These are phyloP conservation scores for Cyclargus thomasi DNA, from an alignment of 1,140 invertebrate species.

Conservation along the genomic window DNA sequence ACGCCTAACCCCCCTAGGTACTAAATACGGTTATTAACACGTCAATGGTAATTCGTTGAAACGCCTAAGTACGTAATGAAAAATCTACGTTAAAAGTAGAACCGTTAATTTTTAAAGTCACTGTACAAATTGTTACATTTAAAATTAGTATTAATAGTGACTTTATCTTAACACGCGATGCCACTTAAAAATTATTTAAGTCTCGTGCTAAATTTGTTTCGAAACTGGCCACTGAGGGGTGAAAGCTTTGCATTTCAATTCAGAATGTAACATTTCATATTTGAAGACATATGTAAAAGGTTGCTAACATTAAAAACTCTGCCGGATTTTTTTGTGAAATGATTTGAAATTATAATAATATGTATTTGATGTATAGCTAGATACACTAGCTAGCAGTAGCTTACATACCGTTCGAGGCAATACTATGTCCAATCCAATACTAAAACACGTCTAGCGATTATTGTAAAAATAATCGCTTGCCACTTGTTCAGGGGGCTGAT, in stretches of 20 bases:
- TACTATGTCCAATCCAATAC: too few relatives aligned
- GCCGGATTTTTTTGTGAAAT: too few relatives aligned
- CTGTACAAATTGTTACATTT: neutral
- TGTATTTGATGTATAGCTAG: too few relatives aligned
- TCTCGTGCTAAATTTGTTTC: neutral
- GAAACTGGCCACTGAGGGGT: neutral
- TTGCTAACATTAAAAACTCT: too few relatives aligned
- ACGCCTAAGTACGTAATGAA: neutral
- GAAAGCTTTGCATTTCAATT: neutral
- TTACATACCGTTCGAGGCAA: too few relatives aligned
- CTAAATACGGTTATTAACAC: neutral
- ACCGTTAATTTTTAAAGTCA: neutral
- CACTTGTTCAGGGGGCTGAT: too few relatives aligned
- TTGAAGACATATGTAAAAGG: too few relatives aligned
- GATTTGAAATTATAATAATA: too few relatives aligned
- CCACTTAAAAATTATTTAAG: slow-evolving; percentile 1
- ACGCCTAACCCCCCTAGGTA: neutral
- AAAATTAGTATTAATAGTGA: slow-evolving; percentile 4
- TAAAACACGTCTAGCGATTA: too few relatives aligned
- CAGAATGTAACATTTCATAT: too few relatives aligned
- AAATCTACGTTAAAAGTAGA: neutral
- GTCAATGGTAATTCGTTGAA: slow-evolving; percentile 1
- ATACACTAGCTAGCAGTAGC: too few relatives aligned
- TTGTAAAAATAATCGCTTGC: too few relatives aligned
- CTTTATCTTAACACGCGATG: neutral